Base-by-base conservation (phyloP, 2,797 vertebrate species). In the Microctenopoma steveboyesi region DNA sequence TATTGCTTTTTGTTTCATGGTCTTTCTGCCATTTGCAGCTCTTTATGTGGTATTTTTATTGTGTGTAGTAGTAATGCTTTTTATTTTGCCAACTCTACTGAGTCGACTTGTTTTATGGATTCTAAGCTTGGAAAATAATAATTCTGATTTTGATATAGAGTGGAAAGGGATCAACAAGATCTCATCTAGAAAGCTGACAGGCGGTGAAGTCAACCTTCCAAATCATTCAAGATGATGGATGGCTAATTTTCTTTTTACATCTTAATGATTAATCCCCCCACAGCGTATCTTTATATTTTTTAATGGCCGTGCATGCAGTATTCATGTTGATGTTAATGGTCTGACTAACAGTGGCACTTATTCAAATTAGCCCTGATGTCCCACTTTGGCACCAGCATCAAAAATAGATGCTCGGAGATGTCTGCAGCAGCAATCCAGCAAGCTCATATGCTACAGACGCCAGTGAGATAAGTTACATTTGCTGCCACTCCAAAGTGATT, bases 291-390 rank as follows among this genome's bases (percentile, higher is more conserved):
- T 74, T 85, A 78, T 80, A 80, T 79, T 61, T 78, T 49, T 54
- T 51, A 86, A 82, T 78, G 68, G 67, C 67, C 80, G 39, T 53
- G 76, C 58, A 47, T 53, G 76, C 58, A 47, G 74, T 70, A 69
- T 60, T 69, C 76, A 76, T 61, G 73, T 65, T 78, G 65, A 75
- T 63, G 70, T 75, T 84, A 77, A 88, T 47, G 73, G 65, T 67
- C 78, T 85, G 72, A 86, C 69, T 83, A 86, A 86, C 76, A 71
- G 82, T 82, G 65, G 72, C 70, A 75, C 59, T 84, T 74, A 81
- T 81, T 86, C 65, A 85, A 83, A 84, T 86, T 71, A 74, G 62
- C 74, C 77, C 72, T 60, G 61, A 86, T 78, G 77, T 78, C 74
- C 70, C 83, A 76, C 73, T 79, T 73, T n/a, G 16, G 40, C 64